A percentile compares a stretch with the other conserved stretches of the same genome.
These are phyloP conservation scores for Melanargia galathea DNA, from an alignment of 2,888 invertebrate species.

Conservation along the genomic window DNA sequence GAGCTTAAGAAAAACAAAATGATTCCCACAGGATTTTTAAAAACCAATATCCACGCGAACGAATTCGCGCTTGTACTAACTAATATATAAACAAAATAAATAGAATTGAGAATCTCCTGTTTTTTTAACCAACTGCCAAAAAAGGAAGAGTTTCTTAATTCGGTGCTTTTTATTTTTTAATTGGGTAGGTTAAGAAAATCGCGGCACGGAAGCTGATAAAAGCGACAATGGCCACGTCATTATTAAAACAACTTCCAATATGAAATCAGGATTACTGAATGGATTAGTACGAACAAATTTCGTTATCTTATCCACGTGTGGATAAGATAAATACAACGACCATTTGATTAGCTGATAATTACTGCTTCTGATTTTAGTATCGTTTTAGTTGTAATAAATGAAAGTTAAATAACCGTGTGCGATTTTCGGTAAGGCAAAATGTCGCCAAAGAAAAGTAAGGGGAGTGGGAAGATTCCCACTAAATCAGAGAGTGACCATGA, in stretches of 20 bases:
- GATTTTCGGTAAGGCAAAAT: conserved; percentile 25
- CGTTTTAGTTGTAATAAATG: conserved; percentile 25
- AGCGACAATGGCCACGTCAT: conserved; percentile 34
- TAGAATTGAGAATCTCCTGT: too few species aligned
- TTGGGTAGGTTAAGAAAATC: too few species aligned
- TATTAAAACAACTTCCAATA: conserved; percentile 18
- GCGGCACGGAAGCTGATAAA: conserved; percentile 7
- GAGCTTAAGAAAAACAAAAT: too few species aligned
- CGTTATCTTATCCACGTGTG: neutral
- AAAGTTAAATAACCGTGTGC: conserved; percentile 7
- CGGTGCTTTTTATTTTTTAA: too few species aligned
- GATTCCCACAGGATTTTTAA: too few species aligned
- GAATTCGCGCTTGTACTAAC: too few species aligned
- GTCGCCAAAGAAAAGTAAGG: conserved; percentile 36
- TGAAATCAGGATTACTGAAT: conserved; percentile 35
- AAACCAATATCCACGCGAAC: too few species aligned
- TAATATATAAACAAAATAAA: too few species aligned
- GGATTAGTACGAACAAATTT: conserved; percentile 20
- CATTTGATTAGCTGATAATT: conserved; percentile 24
- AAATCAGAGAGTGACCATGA: conserved; percentile 17
- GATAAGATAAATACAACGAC: conserved; percentile 23
- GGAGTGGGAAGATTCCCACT: conserved; percentile 17
- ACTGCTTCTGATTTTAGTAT: conserved; percentile 29
- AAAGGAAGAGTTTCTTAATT: too few species aligned
- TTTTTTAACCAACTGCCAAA: too few species aligned